These are phyloP conservation scores for Molanna angustata DNA, from an alignment of 2,888 invertebrate species.

Conservation along the genomic window DNA sequence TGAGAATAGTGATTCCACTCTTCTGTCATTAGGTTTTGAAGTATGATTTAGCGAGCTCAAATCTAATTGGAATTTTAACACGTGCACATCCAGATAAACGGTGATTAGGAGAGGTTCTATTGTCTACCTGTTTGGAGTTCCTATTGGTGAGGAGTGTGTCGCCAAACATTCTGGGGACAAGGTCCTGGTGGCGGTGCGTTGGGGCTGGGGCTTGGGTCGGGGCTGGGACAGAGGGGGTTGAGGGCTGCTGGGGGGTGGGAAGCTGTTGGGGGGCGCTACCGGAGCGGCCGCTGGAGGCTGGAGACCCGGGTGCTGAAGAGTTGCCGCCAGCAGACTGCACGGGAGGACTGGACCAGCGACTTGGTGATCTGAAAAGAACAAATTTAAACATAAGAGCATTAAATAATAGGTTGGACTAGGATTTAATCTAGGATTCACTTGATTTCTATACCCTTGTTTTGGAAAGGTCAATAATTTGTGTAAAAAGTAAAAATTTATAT, in stretches of 20 bases:
- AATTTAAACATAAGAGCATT: no score
- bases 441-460: no score
- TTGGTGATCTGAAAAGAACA: conserved; percentile 43
- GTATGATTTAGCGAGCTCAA: no score
- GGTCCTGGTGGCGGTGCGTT: conserved; percentile 46
- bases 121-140: conserved; percentile 33
- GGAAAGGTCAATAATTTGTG: no score
- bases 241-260: conserved; percentile 48
- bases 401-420: no score
- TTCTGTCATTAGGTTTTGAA: no score
- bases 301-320: conserved; percentile 38
- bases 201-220: conserved; percentile 39
- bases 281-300: conserved; percentile 43
- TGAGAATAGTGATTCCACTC: no score
- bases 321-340: not conserved
- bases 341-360: conserved; percentile 45
- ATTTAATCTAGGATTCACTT: no score
- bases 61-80: no score
- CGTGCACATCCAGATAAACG: no score
- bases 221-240: conserved; percentile 35
- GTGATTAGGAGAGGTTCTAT: no score
- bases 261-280: conserved; percentile 42
- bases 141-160: conserved; percentile 49
- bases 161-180: conserved; percentile 70
- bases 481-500: no score